These are phyloP conservation scores for Rhopalosiphum nymphaeae DNA, from an alignment of 2,888 invertebrate genomes.

Conservation along the genomic window DNA sequence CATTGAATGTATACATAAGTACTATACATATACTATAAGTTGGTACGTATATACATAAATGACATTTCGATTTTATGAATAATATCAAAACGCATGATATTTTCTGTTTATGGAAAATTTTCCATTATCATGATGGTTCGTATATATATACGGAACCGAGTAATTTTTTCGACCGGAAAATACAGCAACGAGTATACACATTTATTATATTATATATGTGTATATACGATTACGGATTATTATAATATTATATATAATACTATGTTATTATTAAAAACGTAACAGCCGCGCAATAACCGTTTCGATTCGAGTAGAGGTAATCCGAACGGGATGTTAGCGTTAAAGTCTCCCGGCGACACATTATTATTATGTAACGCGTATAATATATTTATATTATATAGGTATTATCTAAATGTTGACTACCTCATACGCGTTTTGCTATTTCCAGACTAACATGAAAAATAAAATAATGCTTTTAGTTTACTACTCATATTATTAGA, in stretches of 20 bases:
- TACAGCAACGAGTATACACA: neutral
- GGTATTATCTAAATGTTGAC: neutral
- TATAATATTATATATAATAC: constrained; percentile 9
- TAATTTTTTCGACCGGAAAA: constrained; percentile 18
- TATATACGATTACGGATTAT: neutral
- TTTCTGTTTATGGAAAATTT: constrained; percentile 24
- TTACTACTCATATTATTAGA: neutral
- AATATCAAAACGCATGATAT: constrained; percentile 19
- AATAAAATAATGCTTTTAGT: neutral
- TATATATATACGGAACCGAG: neutral
- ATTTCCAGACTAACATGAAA: neutral
- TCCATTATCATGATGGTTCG: neutral
- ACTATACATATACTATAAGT: neutral
- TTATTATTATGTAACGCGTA: neutral
- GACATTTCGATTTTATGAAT: constrained; percentile 45
- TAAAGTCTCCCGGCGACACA: constrained; percentile 53
- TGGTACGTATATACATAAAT: constrained; percentile 18
- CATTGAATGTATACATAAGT: constrained; percentile 34
- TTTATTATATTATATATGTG: neutral
- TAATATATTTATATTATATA: neutral
- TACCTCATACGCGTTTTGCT: neutral
- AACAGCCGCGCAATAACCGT: neutral
- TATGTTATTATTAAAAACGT: constrained; percentile 11
- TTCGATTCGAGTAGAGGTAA: neutral
- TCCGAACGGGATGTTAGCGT: constrained; percentile 1